phyloP scores from a whole-genome alignment of 53 echinoderm and acorn worm species.

The Antedon mediterranea region DNA sequence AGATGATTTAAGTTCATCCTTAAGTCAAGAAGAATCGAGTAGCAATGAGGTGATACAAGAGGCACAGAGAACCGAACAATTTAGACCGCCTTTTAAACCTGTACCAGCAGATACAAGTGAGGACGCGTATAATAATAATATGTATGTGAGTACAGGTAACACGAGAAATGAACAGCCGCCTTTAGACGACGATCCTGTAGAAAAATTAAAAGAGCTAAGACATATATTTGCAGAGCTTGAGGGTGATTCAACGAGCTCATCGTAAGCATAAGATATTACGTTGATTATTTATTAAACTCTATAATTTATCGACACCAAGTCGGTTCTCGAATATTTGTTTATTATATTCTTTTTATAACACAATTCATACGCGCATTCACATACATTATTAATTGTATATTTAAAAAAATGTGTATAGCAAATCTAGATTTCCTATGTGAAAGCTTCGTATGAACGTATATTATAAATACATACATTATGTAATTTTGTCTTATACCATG shows the following conservation, averaged over 20 bases:
- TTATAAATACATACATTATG: too few species aligned
- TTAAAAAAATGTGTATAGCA: neutral
- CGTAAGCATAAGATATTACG: neutral
- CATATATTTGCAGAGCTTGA: neutral
- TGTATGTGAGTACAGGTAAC: neutral
- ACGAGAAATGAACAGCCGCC: neutral
- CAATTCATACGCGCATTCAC: neutral
- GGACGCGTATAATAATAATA: neutral
- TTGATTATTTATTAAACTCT: too few species aligned
- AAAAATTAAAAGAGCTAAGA: neutral
- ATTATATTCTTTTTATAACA: too few species aligned
- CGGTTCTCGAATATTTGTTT: too few species aligned
- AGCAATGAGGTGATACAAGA: neutral
- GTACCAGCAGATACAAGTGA: neutral
- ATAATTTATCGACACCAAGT: too few species aligned
- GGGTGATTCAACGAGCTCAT: neutral
- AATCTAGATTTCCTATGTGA: neutral
- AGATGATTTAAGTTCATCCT: neutral
- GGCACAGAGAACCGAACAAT: neutral
- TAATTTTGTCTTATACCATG: too few species aligned
- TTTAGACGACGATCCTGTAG: neutral
- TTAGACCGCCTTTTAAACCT: neutral
- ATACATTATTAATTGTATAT: neutral
- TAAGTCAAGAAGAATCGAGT: neutral
- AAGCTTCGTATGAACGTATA: neutral